These are phyloP conservation scores for Macaria liturata DNA, from an alignment of 2,888 invertebrate species.

Conservation along the genomic window DNA sequence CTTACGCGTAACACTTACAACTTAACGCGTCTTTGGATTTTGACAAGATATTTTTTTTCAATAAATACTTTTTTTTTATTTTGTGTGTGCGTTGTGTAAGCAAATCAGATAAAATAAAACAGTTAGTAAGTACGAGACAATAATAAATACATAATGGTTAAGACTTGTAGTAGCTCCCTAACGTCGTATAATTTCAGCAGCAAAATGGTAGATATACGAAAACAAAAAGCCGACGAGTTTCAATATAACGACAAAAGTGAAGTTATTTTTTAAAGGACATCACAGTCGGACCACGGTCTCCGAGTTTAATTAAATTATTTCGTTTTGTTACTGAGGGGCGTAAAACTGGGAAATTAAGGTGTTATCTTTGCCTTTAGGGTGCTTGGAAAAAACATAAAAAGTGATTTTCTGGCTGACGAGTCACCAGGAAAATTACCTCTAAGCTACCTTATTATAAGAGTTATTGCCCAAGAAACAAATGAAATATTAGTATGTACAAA, in stretches of 20 bases:
- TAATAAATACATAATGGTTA: too few relatives aligned
- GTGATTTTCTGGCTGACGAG: constrained; percentile 12
- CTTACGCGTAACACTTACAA: too few relatives aligned
- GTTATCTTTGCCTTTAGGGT: constrained; percentile 20
- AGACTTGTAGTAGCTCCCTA: not conserved
- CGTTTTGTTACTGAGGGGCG: constrained; percentile 20
- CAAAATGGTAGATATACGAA: constrained; percentile 34
- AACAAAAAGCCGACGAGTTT: constrained; percentile 36
- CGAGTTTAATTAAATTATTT: constrained; percentile 37
- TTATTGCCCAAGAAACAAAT: too few relatives aligned
- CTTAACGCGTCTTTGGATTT: too few relatives aligned
- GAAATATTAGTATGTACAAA: too few relatives aligned
- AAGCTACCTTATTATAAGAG: too few relatives aligned
- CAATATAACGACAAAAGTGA: constrained; percentile 28
- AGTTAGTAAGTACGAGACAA: too few relatives aligned
- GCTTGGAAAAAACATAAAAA: constrained; percentile 12
- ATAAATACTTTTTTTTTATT: too few relatives aligned
- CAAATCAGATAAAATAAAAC: too few relatives aligned
- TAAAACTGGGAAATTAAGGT: constrained; percentile 18
- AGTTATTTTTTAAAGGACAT: constrained; percentile 36
- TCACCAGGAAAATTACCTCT: too few relatives aligned
- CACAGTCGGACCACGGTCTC: constrained; percentile 26
- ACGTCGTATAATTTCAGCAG: constrained; percentile 16
- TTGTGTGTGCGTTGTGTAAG: too few relatives aligned
- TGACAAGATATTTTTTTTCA: too few relatives aligned